Evolutionary conservation across 2,113 vertebrate genomes (phyloP).

Genomic region (Eublepharis macularius): DNA sequence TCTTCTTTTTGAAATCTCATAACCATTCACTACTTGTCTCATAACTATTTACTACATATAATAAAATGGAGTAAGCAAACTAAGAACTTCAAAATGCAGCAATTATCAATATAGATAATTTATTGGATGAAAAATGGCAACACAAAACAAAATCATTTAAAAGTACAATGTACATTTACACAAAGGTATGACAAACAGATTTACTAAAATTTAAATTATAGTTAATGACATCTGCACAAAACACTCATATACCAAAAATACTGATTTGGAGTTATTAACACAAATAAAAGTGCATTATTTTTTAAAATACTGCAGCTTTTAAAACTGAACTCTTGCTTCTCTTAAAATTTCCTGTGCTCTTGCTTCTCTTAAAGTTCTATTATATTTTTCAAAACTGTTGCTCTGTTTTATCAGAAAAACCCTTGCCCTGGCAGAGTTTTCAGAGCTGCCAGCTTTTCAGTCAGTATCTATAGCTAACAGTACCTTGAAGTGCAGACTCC

Average conservation of each 20-base stretch:
- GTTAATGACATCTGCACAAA: slow-evolving; percentile 14
- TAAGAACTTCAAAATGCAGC: not conserved
- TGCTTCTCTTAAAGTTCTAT: slow-evolving; percentile 9
- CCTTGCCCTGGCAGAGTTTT: fast-evolving
- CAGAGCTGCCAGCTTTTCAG: not conserved
- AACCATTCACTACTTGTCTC: not conserved
- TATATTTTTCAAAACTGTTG: not conserved
- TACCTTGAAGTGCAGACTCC: not conserved
- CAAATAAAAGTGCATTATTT: not conserved
- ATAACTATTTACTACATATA: too few species aligned
- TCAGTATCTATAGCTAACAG: not conserved
- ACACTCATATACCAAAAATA: slow-evolving; percentile 11
- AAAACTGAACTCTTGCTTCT: not conserved
- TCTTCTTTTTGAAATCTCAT: not conserved
- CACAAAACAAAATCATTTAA: slow-evolving; percentile 26
- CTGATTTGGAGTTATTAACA: not conserved
- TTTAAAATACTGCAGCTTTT: not conserved
- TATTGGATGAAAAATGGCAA: slow-evolving; percentile 34
- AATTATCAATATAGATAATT: slow-evolving; percentile 25
- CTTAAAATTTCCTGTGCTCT: not conserved
- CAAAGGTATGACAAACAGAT: slow-evolving; percentile 17
- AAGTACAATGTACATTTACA: slow-evolving; percentile 23
- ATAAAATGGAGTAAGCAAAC: not conserved
- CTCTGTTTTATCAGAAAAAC: not conserved
- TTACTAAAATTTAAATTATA: not conserved